Evolutionary conservation across 1,140 invertebrate genomes (phyloP), one percentile per base, ranked within the genome.

Genomic region (Drosophila baimaii): DNA sequence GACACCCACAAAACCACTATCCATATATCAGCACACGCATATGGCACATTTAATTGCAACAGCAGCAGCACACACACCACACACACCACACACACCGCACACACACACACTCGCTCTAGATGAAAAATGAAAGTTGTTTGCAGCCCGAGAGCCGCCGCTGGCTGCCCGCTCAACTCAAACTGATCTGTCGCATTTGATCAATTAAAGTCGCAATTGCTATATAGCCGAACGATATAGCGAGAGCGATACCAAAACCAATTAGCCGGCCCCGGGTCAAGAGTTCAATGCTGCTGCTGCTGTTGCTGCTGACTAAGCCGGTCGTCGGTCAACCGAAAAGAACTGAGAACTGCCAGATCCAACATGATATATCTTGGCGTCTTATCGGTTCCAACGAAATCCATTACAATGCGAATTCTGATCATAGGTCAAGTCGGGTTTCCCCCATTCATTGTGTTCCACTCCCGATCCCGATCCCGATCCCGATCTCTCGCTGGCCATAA

Each of bases 111-210:
- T 66, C 44, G 72, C 77, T 83, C 59, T 72, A 69, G 51, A 83
- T 79, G 80, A 88, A 86, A 86, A 88, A 88, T 88, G 83, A 88
- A 88, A 86, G 83, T 86, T 86, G 83, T 86, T 86, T 78, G 47
- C 74, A 77, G 75, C 74, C 74, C 49, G 52, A 49, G 63, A 62
- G 47, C 63, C 52, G 51, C 47, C 27, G 49, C 47, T 23, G n/a
- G 39, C n/a, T 23, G 21, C 12, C 13, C 19, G 43, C 19, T 44
- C 59, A 43, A 61, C 35, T 31, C n/a, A 23, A 70, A 39, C 31
- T 47, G 62, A 55, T 64, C 68, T 27, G 77, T 84, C 83, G 70
- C 79, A 88, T 82, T 86, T 83, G 82, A 86, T 86, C 83, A 86
- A 86, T 86, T 86, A 86, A 86, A 88, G 49, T 65, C 46, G 64